These are phyloP conservation scores for Chydorus sphaericus DNA, from an alignment of 2,888 invertebrate species.

Conservation along the genomic window DNA sequence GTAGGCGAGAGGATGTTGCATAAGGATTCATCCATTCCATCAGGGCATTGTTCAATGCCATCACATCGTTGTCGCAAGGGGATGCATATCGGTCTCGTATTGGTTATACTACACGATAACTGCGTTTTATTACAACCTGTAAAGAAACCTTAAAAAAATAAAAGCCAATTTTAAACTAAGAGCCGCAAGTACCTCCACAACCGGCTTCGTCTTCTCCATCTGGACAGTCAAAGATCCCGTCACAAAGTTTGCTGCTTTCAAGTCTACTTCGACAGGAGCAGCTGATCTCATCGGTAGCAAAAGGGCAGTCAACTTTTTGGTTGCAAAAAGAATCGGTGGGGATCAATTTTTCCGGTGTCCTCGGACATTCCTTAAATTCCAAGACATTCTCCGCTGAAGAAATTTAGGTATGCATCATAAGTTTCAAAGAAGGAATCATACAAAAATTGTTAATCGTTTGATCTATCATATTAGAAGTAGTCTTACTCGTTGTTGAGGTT, in stretches of 20 bases:
- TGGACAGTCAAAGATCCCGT: conserved; percentile 69
- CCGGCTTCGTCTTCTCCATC: conserved; percentile 64
- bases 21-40: conserved; percentile 59
- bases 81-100: conserved; percentile 44
- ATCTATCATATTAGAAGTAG: no score
- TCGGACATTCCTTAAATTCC: background rate
- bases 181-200: conserved; percentile 48
- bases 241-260: conserved; percentile 48
- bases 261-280: conserved; percentile 61
- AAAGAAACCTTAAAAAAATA: conserved; percentile 19
- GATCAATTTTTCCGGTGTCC: conserved; percentile 26
- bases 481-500: no score
- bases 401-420: no score
- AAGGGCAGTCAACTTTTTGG: conserved; percentile 52
- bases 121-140: conserved; percentile 45
- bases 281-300: conserved; percentile 58
- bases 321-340: conserved; percentile 49
- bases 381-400: background rate
- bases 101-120: conserved; percentile 49
- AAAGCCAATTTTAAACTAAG: background rate
- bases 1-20: conserved; percentile 47
- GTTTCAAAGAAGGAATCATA: no score
- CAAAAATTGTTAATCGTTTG: no score
- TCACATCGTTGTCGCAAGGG: conserved; percentile 54
- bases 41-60: conserved; percentile 48